Base-by-base conservation (phyloP, 2,888 invertebrate species). In the Octodonta nipae region DNA sequence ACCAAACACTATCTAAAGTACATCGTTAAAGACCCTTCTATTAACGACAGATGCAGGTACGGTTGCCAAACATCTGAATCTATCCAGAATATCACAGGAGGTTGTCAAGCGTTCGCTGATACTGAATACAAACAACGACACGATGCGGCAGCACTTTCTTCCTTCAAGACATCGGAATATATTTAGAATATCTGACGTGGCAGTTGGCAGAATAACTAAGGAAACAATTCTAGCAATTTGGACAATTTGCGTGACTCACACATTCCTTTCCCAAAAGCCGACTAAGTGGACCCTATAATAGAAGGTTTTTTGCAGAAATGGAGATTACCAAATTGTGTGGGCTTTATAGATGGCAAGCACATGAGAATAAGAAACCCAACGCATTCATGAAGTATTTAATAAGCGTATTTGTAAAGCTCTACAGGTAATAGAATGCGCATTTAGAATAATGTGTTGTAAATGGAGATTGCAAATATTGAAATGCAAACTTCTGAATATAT, bases 321-420 rank as follows among this genome's bases (percentile, higher is more conserved):
- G 35, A 27, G 29, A 32, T 35, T 35, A 28, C 28, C 35, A 20
- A 34, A 34, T 15, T 36, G 36, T 30, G 31, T 36, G 25, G 36
- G 36, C 11, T 30, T 26, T 13, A 34, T 36, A 13, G 36, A n/a
- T n/a, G n/a, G n/a, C n/a, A n/a, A n/a, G n/a, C n/a, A n/a, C n/a
- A n/a, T n/a, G 27, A n/a, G n/a, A n/a, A n/a, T 38, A 26, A n/a
- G 15, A 8, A 32, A 32, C 15, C 36, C 38, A 1, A 25, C 20
- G 7, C 22, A 42, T 20, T 35, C 36, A 4, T 38, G 38, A 13
- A 35, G 28, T 22, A 38, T 35, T 33, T 41, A 35, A 36, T 39
- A 26, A 39, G 37, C 35, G 13, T 32, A 22, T 42, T 10, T 41
- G 38, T 30, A 22, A 27, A 32, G 37, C 40, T 15, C 28, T 32